phyloP scores from a whole-genome alignment of 30 jellyfish, hydroid and myxozoan species.

The Pseudorhiza aurosa region DNA sequence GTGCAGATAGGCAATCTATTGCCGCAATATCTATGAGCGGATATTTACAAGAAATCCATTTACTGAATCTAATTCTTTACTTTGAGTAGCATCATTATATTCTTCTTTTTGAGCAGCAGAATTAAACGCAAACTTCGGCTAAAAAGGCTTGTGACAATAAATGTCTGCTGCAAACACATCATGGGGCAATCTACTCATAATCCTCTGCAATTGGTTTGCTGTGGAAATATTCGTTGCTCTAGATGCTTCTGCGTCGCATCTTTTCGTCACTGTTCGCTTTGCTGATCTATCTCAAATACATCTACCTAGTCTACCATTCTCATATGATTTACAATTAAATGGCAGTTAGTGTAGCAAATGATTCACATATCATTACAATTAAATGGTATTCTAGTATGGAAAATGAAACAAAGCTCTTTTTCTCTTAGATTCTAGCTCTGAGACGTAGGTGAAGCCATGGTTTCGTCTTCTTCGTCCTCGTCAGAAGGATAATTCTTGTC shows the following conservation, averaged over 20 bases:
- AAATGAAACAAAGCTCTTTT: slow-evolving; percentile 21
- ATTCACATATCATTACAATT: too few species aligned
- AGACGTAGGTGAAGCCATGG: slow-evolving; percentile 29
- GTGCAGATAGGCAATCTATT: too few species aligned
- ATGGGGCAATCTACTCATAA: too few species aligned
- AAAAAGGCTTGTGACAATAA: too few species aligned
- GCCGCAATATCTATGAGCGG: neutral
- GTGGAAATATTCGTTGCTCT: slow-evolving; percentile 17
- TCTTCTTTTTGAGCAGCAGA: too few species aligned
- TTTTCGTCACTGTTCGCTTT: neutral
- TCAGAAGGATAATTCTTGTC: neutral
- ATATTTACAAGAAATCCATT: too few species aligned
- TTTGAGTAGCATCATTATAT: too few species aligned
- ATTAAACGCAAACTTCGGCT: too few species aligned
- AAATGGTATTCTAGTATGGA: neutral
- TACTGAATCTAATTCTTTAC: too few species aligned
- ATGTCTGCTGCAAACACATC: too few species aligned
- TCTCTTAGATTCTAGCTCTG: too few species aligned
- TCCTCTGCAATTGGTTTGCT: slow-evolving; percentile 17
- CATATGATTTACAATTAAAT: neutral
- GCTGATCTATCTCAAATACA: slow-evolving; percentile 47
- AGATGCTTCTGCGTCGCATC: slow-evolving; percentile 22
- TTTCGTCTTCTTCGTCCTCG: neutral
- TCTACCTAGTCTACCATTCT: slow-evolving; percentile 38
- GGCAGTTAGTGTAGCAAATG: too few species aligned